Conservation (phyloP, 92 coral and sea anemone genomes). For the Micromussa lordhowensis region DNA sequence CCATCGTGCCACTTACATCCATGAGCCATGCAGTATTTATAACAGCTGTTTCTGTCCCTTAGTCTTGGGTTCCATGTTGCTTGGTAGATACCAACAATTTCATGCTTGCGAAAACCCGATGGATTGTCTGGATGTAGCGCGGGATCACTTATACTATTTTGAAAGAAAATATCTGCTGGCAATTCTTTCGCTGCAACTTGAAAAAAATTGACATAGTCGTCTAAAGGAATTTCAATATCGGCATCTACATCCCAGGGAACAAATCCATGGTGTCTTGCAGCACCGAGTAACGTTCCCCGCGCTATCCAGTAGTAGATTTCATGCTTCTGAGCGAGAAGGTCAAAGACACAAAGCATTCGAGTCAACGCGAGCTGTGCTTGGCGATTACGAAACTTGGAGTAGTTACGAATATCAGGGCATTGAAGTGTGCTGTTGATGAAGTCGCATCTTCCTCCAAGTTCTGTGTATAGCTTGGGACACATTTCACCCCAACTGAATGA, state of each 20-base stretch:
- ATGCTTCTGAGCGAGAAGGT: slow-evolving; percentile 70
- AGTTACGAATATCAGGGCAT: slow-evolving; percentile 74
- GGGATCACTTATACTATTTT: slow-evolving; percentile 70
- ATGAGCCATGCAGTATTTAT: slow-evolving; percentile 55
- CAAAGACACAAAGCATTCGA: slow-evolving; percentile 66
- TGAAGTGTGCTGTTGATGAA: slow-evolving; percentile 14
- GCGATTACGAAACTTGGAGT: slow-evolving; percentile 31
- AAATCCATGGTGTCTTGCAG: slow-evolving; percentile 79
- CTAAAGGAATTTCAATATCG: slow-evolving; percentile 68
- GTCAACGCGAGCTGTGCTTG: slow-evolving; percentile 68
- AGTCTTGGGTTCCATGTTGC: slow-evolving; percentile 69
- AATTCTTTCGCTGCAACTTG: slow-evolving; percentile 64
- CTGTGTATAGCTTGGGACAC: slow-evolving; percentile 77
- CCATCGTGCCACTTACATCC: slow-evolving; percentile 82
- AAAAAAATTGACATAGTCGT: slow-evolving; percentile 69
- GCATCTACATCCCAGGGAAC: slow-evolving; percentile 85
- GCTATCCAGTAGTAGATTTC: slow-evolving; percentile 69
- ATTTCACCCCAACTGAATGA: slow-evolving; percentile 56
- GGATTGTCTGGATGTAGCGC: slow-evolving; percentile 54
- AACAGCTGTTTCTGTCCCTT: slow-evolving; percentile 76
- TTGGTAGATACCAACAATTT: slow-evolving; percentile 69
- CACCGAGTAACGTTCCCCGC: slow-evolving; percentile 76
- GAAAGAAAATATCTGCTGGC: slow-evolving; percentile 76
- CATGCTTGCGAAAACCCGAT: slow-evolving; percentile 26
- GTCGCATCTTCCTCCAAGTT: slow-evolving; percentile 66